Percentiles rank a stretch among this genome's conserved stretches.
phyloP scores from a whole-genome alignment of 2,113 vertebrate species.

The Acanthisitta chloris region DNA sequence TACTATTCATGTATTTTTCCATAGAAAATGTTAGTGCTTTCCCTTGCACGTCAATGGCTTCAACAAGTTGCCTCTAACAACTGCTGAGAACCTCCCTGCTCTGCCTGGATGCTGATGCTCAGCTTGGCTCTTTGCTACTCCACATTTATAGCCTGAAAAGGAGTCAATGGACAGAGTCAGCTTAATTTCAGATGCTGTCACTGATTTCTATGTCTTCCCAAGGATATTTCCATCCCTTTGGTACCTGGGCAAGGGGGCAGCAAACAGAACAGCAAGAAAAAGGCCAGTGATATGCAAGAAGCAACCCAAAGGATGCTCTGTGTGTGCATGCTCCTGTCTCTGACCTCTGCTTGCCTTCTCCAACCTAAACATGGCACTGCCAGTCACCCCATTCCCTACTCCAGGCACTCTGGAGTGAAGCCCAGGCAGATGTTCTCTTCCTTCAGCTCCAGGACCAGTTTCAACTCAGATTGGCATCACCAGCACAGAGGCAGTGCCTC shows the following conservation, averaged over 20 bases:
- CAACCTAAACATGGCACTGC: rapidly evolving
- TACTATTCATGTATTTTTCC: background rate
- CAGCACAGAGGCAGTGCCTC: background rate
- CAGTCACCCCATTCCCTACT: background rate
- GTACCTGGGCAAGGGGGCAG: background rate
- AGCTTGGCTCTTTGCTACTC: background rate
- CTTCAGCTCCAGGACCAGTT: background rate
- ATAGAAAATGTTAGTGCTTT: background rate
- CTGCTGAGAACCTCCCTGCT: background rate
- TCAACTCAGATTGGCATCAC: rapidly evolving
- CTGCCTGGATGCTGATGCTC: background rate
- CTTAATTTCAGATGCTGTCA: background rate
- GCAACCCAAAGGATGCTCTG: rapidly evolving
- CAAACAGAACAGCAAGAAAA: background rate
- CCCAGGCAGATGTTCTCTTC: background rate
- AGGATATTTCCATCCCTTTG: background rate
- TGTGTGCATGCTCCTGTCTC: rapidly evolving
- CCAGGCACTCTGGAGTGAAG: background rate
- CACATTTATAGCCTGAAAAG: background rate
- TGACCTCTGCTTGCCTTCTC: background rate
- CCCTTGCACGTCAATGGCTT: background rate
- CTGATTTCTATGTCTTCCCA: background rate
- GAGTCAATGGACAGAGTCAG: rapidly evolving
- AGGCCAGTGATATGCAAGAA: background rate
- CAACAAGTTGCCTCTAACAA: background rate